Evolutionary conservation across 2,888 invertebrate genomes (phyloP), one percentile per base, ranked within the genome.

Genomic region (Schizaphis graminum): DNA sequence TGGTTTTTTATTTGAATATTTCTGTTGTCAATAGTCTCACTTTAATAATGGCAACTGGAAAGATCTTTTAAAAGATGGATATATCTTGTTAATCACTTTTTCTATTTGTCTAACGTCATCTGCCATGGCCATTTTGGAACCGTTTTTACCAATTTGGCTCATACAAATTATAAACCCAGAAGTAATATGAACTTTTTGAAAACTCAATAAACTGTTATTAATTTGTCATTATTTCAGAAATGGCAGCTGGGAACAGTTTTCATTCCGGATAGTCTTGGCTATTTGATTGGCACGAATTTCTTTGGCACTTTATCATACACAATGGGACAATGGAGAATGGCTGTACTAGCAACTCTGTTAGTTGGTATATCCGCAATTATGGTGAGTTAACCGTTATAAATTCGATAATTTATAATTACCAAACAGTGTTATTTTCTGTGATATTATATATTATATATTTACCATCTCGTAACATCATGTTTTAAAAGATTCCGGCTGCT

Each of bases 221-320:
- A 56, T 10, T 90, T 35, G 21, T 61, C 3, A 28, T 26, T 89
- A 21, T 91, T 92, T 44, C 95, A 97, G 96, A 97, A 96, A 95
- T 98, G 98, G 98, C 97, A 98, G 95, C 96, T 97, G 95, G 98
- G 98, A 7, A 97, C 97, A 0, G 98, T 98, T 11, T 98, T 98
- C 95, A 97, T 98, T 95, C 98, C 98, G 0, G 98, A 98, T 96
- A 98, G 98, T 95, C 95, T 98, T 61, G 98, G 98, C 0, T 98
- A 98, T 95, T 96, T 98, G 95, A 96, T 98, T 85, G 98, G 98
- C 53, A 98, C 98, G 0, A 98, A 98, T 96, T 97, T 97, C 95
- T 97, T 98, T 95, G 98, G 98, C 13, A 96, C 96, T 87, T 96
- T 97, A 53, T 97, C 97, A 11, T 97, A 97, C 95, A 96, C 96